Conservation (phyloP, 1,140 invertebrate species). For the Aphaenogaster ashmeadi region DNA sequence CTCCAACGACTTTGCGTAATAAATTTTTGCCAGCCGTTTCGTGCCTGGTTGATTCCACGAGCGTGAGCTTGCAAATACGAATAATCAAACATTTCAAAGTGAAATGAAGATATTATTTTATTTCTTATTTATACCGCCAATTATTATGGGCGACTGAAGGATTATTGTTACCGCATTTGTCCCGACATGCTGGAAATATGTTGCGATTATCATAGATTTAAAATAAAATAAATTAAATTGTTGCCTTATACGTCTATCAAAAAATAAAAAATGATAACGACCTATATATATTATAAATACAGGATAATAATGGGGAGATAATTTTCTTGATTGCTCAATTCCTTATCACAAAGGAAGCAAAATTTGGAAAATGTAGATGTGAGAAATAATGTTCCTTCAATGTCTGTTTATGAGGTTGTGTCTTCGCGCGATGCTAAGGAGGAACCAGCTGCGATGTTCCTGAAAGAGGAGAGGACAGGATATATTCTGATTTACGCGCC, state of each 20-base stretch:
- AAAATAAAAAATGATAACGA: not conserved
- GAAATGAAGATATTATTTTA: not conserved
- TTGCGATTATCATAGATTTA: not conserved
- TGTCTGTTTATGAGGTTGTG: not conserved
- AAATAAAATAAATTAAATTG: not conserved
- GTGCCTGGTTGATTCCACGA: not conserved
- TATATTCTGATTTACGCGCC: conserved; percentile 77
- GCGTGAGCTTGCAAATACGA: not conserved
- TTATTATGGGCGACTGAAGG: not conserved
- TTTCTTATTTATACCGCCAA: conserved; percentile 2
- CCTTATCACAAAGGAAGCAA: not conserved
- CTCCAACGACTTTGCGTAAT: conserved; percentile 7
- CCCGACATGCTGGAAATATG: not conserved
- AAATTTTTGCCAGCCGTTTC: not conserved
- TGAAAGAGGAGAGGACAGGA: conserved; percentile 21
- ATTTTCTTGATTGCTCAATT: not conserved
- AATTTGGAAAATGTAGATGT: not conserved
- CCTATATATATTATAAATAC: not conserved
- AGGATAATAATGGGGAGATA: not conserved
- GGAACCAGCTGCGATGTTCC: not conserved
- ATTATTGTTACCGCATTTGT: not conserved
- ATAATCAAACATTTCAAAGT: not conserved
- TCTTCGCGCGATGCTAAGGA: not conserved
- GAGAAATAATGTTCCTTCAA: not conserved
- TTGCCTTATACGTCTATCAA: not conserved